These are phyloP conservation scores for Phymorhynchus buccinoides DNA, from an alignment of 1,140 invertebrate genomes.

Conservation along the genomic window DNA sequence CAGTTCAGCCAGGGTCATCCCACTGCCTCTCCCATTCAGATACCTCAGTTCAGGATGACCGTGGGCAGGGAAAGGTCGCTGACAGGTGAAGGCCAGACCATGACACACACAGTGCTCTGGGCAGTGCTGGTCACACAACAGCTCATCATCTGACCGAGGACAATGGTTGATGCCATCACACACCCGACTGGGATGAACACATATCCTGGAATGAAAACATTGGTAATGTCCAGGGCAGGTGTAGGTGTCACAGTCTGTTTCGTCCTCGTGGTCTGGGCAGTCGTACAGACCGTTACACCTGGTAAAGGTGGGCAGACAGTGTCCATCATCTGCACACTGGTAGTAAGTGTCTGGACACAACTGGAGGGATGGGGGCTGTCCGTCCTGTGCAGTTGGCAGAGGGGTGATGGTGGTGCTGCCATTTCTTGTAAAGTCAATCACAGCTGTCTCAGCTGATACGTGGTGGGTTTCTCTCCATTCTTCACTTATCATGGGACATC, in stretches of 20 bases:
- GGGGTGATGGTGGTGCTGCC: not conserved
- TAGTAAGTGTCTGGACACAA: slow-evolving; percentile 6
- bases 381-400: not conserved
- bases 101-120: slow-evolving; percentile 1
- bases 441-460: too few relatives aligned
- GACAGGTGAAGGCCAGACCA: slow-evolving; percentile 22
- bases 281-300: slow-evolving; percentile 28
- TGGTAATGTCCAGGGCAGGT: slow-evolving; percentile 17
- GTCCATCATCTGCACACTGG: not conserved
- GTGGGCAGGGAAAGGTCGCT: not conserved
- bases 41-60: not conserved
- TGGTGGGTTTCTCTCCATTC: too few relatives aligned
- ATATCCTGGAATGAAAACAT: not conserved
- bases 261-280: slow-evolving; percentile 27
- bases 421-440: not conserved
- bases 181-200: slow-evolving; percentile 10
- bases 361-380: not conserved
- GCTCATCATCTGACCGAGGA: slow-evolving; percentile 15
- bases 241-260: slow-evolving; percentile 27
- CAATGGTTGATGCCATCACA: slow-evolving; percentile 28
- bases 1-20: not conserved
- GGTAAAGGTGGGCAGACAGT: slow-evolving; percentile 22
- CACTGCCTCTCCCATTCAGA: not conserved
- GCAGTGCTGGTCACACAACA: not conserved
- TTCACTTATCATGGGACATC: too few relatives aligned